Conservation (phyloP, 2,888 invertebrate genomes). For the Sinelater perroti region DNA sequence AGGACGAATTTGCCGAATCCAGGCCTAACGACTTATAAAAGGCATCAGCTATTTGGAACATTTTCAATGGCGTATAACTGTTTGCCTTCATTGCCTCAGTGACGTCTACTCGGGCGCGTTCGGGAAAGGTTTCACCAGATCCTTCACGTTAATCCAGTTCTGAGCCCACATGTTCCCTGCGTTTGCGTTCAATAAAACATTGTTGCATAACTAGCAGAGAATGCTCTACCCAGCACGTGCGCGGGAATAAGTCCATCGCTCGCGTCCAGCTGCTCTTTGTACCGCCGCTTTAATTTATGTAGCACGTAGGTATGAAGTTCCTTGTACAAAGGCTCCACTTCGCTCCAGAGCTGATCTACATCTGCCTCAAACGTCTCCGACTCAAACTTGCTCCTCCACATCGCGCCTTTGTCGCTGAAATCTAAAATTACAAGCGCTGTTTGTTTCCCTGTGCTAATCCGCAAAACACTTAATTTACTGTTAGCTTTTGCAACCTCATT, state of each 20-base stretch:
- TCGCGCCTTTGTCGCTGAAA: slow-evolving; percentile 62
- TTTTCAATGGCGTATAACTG: slow-evolving; percentile 59
- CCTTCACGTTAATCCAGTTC: slow-evolving; percentile 64
- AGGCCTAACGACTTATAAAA: slow-evolving; percentile 60
- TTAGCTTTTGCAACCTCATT: slow-evolving; percentile 70
- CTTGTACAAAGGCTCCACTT: slow-evolving; percentile 70
- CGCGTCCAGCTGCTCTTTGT: slow-evolving; percentile 61
- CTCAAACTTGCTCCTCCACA: slow-evolving; percentile 64
- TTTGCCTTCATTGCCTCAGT: slow-evolving; percentile 62
- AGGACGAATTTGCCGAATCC: slow-evolving; percentile 67
- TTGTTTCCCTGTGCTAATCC: background rate
- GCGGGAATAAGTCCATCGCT: slow-evolving; percentile 70
- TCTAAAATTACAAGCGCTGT: slow-evolving; percentile 55
- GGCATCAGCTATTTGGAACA: slow-evolving; percentile 67
- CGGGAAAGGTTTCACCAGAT: slow-evolving; percentile 63
- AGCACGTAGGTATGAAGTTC: slow-evolving; percentile 71
- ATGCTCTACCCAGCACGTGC: slow-evolving; percentile 73
- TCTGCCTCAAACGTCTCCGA: slow-evolving; percentile 57
- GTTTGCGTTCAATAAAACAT: slow-evolving; percentile 2
- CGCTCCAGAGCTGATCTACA: slow-evolving; percentile 62
- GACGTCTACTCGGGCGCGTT: slow-evolving; percentile 61
- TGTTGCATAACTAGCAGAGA: too few relatives aligned
- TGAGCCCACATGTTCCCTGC: slow-evolving; percentile 73
- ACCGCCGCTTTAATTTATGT: slow-evolving; percentile 63
- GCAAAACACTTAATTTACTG: slow-evolving; percentile 42